These are phyloP conservation scores for Calliphora vomitoria DNA, from an alignment of 2,888 invertebrate genomes.

Conservation along the genomic window DNA sequence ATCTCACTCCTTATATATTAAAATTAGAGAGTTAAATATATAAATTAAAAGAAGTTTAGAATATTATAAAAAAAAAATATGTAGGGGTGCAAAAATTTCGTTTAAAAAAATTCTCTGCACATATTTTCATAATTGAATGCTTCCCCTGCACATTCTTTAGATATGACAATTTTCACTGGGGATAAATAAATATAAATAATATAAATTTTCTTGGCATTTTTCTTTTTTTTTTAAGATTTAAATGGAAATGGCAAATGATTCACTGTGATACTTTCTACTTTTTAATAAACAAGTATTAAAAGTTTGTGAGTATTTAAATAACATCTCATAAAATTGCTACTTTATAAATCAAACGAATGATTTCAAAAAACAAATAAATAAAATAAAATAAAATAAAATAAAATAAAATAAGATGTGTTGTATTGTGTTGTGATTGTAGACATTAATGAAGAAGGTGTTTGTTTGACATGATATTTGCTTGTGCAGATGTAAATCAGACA, in stretches of 20 bases:
- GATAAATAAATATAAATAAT: slow-evolving; percentile 20
- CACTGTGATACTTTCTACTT: background rate
- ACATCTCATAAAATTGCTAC: background rate
- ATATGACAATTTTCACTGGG: slow-evolving; percentile 1
- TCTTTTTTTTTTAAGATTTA: background rate
- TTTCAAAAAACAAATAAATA: background rate
- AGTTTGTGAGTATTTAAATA: background rate
- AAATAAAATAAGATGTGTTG: background rate
- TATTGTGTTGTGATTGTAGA: background rate
- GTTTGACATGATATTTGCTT: slow-evolving; percentile 25
- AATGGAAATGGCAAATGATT: slow-evolving; percentile 2
- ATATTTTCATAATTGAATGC: background rate
- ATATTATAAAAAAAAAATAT: no score
- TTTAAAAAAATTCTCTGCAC: no score
- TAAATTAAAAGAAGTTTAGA: no score
- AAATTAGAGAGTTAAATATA: no score
- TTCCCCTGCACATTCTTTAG: background rate
- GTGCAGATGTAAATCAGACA: background rate
- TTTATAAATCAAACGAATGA: background rate
- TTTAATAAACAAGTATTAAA: background rate
- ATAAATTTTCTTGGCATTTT: background rate
- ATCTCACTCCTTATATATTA: no score
- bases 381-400: background rate
- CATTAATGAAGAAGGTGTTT: background rate
- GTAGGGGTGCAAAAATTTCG: no score